Evolutionary conservation across 2,113 vertebrate genomes (phyloP).

Genomic region (Anolis sagrei): DNA sequence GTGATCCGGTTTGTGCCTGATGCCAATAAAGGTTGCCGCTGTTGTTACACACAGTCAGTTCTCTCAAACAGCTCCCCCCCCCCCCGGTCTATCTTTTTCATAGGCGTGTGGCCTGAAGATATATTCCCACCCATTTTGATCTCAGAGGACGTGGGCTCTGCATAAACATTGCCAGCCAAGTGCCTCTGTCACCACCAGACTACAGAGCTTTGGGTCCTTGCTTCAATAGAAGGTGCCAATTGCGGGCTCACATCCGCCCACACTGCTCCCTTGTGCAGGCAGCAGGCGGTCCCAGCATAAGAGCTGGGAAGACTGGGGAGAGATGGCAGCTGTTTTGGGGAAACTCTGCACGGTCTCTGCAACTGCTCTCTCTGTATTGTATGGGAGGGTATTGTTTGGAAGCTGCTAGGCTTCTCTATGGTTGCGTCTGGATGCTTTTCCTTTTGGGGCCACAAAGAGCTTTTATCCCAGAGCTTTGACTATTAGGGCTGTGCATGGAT

Average conservation of each 20-base stretch:
- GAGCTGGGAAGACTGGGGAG: fast-evolving
- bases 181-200: background rate
- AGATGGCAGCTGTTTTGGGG: background rate
- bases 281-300: background rate
- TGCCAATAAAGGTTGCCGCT: too few species aligned
- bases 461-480: too few species aligned
- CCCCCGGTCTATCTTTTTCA: background rate
- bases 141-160: background rate
- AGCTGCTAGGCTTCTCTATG: background rate
- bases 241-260: constrained; percentile 4
- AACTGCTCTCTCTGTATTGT: background rate
- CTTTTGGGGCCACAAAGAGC: too few species aligned
- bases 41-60: too few species aligned
- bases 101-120: background rate
- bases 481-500: too few species aligned
- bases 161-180: background rate
- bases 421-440: too few species aligned
- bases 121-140: background rate
- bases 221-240: constrained; percentile 28
- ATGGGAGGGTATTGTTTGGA: background rate
- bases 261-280: background rate
- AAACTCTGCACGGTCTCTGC: too few species aligned
- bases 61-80: background rate
- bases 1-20: too few species aligned
- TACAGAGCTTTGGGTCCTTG: background rate